Percentiles rank a stretch among this genome's conserved stretches.
Evolutionary conservation across 64 coral and sea anemone genomes (phyloP).

Genomic region (Pocillopora damicornis): DNA sequence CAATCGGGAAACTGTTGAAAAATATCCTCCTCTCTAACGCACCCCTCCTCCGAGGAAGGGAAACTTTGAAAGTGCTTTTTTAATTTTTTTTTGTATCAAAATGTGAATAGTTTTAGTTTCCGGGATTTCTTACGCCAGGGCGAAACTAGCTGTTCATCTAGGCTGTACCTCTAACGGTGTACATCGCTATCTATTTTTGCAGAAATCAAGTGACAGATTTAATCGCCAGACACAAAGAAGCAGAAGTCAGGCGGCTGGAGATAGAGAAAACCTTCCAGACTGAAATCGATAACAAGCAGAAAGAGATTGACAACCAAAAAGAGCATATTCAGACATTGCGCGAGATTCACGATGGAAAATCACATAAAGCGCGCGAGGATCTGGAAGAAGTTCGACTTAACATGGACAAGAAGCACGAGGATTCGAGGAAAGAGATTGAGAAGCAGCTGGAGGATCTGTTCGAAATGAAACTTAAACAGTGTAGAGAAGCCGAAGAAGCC

Average conservation of each 20-base stretch:
- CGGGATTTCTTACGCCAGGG: too few relatives aligned
- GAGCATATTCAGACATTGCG: conserved; percentile 67
- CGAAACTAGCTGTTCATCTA: too few relatives aligned
- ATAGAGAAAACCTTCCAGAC: conserved; percentile 71
- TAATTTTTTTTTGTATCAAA: too few relatives aligned
- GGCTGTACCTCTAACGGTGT: background rate
- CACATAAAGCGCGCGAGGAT: conserved; percentile 60
- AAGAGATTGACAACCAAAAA: conserved; percentile 89
- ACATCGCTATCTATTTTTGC: background rate
- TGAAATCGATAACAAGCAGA: conserved; percentile 77
- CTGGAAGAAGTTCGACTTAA: conserved; percentile 32
- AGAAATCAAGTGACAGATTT: conserved; percentile 76
- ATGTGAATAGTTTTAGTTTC: too few relatives aligned
- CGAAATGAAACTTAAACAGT: conserved; percentile 13
- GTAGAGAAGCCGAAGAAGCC: background rate
- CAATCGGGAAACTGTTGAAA: background rate
- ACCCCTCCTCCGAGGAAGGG: too few relatives aligned
- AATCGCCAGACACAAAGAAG: conserved; percentile 87
- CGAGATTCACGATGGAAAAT: conserved; percentile 47
- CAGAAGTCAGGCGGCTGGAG: conserved; percentile 73
- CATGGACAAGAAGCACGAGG: conserved; percentile 51
- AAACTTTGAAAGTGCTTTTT: too few relatives aligned
- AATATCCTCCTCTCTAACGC: too few relatives aligned
- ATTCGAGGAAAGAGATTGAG: conserved; percentile 49
- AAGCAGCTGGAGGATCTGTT: conserved; percentile 61